phyloP scores from a whole-genome alignment of 2,888 invertebrate species.

The Adelognathus sp. region DNA sequence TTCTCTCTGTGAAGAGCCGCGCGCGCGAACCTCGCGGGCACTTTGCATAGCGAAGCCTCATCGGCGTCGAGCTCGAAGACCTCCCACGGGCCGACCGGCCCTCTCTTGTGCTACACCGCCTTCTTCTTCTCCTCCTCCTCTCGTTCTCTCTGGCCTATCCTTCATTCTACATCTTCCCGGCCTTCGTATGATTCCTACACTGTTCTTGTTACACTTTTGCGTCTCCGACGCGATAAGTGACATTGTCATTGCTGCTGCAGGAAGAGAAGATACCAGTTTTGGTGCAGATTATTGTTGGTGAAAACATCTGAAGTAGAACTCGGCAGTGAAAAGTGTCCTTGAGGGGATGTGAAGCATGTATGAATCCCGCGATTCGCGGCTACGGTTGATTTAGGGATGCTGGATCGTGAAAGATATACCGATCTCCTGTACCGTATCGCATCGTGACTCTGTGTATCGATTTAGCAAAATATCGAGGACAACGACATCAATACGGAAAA shows the following conservation, averaged over 20 bases:
- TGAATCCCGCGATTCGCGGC: too few species aligned
- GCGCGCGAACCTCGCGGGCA: constrained; percentile 67
- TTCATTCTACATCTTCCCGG: background rate
- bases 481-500: too few species aligned
- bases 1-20: constrained; percentile 51
- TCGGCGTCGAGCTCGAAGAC: constrained; percentile 69
- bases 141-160: constrained; percentile 15
- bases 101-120: constrained; percentile 40
- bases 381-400: too few species aligned
- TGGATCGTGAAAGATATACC: too few species aligned
- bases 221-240: background rate
- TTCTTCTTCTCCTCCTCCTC: constrained; percentile 51
- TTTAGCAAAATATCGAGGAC: too few species aligned
- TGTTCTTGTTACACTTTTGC: background rate
- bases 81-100: constrained; percentile 70
- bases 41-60: constrained; percentile 75
- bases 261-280: background rate
- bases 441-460: too few species aligned
- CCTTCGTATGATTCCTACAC: constrained; percentile 1
- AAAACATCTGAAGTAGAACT: too few species aligned
- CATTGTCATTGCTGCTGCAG: background rate
- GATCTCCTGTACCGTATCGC: too few species aligned
- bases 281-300: too few species aligned
- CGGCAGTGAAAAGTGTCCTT: too few species aligned
- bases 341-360: too few species aligned